These are phyloP conservation scores for Aplocera efformata DNA, from an alignment of 2,888 invertebrate species.

Conservation along the genomic window DNA sequence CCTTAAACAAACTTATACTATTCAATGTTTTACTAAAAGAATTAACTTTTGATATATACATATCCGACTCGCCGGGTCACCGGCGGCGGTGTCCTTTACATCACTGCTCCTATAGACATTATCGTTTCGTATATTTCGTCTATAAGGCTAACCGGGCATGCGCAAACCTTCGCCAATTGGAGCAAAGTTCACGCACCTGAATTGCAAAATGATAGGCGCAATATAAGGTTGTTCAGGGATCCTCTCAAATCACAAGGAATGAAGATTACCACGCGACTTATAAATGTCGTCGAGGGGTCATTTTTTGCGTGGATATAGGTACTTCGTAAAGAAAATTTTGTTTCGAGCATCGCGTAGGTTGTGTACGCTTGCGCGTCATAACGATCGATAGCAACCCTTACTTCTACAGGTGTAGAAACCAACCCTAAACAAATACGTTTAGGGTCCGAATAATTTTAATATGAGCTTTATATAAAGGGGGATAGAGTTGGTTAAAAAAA, in stretches of 20 bases:
- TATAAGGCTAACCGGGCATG: constrained; percentile 49
- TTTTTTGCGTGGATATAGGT: no score
- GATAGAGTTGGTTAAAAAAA: constrained; percentile 37
- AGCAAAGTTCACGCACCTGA: constrained; percentile 49
- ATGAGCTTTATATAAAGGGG: constrained; percentile 13
- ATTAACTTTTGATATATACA: constrained; percentile 35
- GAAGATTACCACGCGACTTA: constrained; percentile 4
- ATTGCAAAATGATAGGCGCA: constrained; percentile 10
- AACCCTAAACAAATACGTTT: constrained; percentile 9
- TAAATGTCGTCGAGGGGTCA: neutral
- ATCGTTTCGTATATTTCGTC: constrained; percentile 44
- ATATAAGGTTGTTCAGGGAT: constrained; percentile 7
- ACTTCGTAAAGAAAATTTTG: no score
- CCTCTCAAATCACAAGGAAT: constrained; percentile 7
- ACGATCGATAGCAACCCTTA: constrained; percentile 56
- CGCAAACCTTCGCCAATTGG: constrained; percentile 64
- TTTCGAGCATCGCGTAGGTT: constrained; percentile 3
- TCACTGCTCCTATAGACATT: constrained; percentile 60
- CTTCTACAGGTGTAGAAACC: constrained; percentile 34
- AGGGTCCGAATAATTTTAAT: constrained; percentile 5
- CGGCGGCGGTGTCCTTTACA: constrained; percentile 61
- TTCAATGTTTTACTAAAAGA: constrained; percentile 20
- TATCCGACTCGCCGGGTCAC: constrained; percentile 55
- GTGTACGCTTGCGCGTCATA: constrained; percentile 67
- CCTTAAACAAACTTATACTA: constrained; percentile 44